Percentiles rank a stretch among this genome's conserved stretches.
Conservation (phyloP, 2,888 invertebrate species). For the Sesia bembeciformis region DNA sequence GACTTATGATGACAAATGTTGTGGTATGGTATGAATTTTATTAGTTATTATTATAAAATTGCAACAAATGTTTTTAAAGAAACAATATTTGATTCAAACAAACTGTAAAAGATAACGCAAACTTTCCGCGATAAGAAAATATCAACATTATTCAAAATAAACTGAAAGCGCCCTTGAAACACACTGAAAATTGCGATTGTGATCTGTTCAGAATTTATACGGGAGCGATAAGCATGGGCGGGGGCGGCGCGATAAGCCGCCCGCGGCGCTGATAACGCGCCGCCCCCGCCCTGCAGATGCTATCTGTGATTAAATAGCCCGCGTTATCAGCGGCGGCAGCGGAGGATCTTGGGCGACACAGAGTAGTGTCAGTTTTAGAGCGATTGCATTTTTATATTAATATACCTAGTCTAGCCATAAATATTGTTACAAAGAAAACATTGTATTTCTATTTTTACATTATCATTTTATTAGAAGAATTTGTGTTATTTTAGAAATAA, state of each 20-base stretch:
- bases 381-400: no score
- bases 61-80: no score
- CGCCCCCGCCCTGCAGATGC: conserved; percentile 52
- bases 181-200: conserved; percentile 21
- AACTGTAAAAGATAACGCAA: neutral
- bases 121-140: neutral
- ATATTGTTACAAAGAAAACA: no score
- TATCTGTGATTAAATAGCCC: conserved; percentile 66
- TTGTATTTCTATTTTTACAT: no score
- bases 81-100: neutral
- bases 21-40: no score
- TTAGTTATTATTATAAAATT: no score
- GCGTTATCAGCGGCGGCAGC: conserved; percentile 44
- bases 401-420: no score
- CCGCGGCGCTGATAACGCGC: conserved; percentile 40
- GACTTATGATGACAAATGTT: no score
- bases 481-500: no score
- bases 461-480: no score
- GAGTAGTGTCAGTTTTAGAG: conserved; percentile 16
- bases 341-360: conserved; percentile 38
- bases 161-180: conserved; percentile 29
- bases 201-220: conserved; percentile 42
- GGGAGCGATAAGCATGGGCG: conserved; percentile 24
- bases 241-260: conserved; percentile 32
- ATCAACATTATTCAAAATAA: conserved; percentile 5